Evolutionary conservation across 2,797 vertebrate genomes (phyloP).

Genomic region (Phrynocephalus vlangalii): DNA sequence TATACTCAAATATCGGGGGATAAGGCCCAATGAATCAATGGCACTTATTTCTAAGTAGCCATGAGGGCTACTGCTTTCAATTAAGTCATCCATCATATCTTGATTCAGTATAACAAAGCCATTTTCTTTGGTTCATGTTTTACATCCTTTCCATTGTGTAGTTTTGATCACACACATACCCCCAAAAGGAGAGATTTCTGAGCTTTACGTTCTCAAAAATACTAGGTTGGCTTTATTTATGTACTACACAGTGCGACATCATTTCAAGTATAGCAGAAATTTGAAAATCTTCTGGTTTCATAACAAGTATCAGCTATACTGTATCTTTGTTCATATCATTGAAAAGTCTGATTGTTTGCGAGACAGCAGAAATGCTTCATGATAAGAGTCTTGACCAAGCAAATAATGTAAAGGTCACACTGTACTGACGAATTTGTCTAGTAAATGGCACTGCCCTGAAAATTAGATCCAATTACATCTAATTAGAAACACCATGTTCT

Average conservation of each 20-base stretch:
- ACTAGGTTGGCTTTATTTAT: slow-evolving; percentile 45
- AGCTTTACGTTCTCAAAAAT: slow-evolving; percentile 35
- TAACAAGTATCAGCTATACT: slow-evolving; percentile 30
- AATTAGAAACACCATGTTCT: slow-evolving; percentile 64
- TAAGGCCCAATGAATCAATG: background rate
- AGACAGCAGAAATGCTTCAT: slow-evolving; percentile 52
- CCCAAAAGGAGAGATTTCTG: slow-evolving; percentile 21
- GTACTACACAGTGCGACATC: slow-evolving; percentile 35
- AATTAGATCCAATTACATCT: slow-evolving; percentile 62
- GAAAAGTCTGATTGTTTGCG: slow-evolving; percentile 44
- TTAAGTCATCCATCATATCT: background rate
- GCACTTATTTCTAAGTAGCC: background rate
- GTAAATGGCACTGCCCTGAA: slow-evolving; percentile 44
- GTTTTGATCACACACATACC: background rate
- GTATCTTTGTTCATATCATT: slow-evolving; percentile 36
- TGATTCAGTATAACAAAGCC: background rate
- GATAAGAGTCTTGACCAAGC: slow-evolving; percentile 69
- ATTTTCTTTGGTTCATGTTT: accelerated
- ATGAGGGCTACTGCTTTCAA: background rate
- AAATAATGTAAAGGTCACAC: slow-evolving; percentile 67
- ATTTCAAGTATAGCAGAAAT: slow-evolving; percentile 38
- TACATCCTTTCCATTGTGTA: background rate
- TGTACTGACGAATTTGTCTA: slow-evolving; percentile 63
- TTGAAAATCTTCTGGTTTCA: slow-evolving; percentile 32
- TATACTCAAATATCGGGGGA: too few species aligned